Conservation (phyloP, 2,888 invertebrate genomes). For the Mongoloraphidia duomilia region DNA sequence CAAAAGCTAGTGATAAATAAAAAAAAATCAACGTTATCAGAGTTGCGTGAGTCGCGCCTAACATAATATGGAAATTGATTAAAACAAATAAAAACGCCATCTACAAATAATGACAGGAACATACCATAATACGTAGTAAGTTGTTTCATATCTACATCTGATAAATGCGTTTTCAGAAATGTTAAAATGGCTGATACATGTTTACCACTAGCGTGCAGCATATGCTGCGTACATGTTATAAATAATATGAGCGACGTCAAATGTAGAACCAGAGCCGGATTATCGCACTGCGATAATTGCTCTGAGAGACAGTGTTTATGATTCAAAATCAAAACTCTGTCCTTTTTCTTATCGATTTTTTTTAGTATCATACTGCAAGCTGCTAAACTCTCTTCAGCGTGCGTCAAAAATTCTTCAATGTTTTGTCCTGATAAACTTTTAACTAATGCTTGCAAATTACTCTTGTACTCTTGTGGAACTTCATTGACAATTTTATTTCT, state of each 20-base stretch:
- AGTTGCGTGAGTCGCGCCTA: too few species aligned
- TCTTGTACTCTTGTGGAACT: constrained; percentile 50
- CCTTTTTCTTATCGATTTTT: constrained; percentile 83
- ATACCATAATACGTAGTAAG: constrained; percentile 68
- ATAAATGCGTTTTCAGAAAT: constrained; percentile 55
- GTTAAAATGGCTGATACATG: constrained; percentile 71
- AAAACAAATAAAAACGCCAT: constrained; percentile 1
- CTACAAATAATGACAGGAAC: constrained; percentile 14
- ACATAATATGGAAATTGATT: neutral
- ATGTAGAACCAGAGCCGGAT: constrained; percentile 67
- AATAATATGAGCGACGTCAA: constrained; percentile 65
- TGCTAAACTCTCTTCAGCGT: constrained; percentile 56
- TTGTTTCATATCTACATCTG: constrained; percentile 44
- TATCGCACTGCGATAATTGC: constrained; percentile 57
- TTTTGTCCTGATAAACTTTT: constrained; percentile 51
- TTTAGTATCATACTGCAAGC: constrained; percentile 67
- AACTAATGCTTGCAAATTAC: constrained; percentile 49
- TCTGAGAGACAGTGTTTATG: constrained; percentile 71
- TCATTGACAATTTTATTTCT: constrained; percentile 57
- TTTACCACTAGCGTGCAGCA: constrained; percentile 86
- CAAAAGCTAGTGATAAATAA: neutral
- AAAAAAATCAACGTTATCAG: too few species aligned
- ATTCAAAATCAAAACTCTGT: constrained; percentile 56
- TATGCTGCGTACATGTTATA: constrained; percentile 61
- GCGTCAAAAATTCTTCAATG: constrained; percentile 64